phyloP scores from a whole-genome alignment of 1,140 invertebrate species.

The Drosophila nannoptera region DNA sequence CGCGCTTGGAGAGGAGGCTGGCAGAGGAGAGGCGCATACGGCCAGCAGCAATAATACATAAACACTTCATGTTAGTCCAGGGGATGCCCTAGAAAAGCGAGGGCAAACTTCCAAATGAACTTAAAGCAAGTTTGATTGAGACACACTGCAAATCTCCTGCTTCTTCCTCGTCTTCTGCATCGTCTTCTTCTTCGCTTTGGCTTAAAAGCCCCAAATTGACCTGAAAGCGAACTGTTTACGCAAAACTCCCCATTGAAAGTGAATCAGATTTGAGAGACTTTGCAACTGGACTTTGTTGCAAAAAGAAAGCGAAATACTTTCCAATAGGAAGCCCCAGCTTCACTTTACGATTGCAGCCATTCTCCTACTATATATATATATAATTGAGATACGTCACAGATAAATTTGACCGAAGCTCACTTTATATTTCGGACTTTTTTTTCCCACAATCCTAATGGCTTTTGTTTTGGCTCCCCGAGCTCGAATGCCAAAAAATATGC shows the following conservation, averaged over 20 bases:
- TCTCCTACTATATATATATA: background rate
- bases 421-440: background rate
- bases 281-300: too few relatives aligned
- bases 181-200: too few relatives aligned
- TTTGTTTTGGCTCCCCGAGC: background rate
- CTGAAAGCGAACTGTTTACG: background rate
- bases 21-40: background rate
- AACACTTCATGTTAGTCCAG: background rate
- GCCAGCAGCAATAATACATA: conserved; percentile 13
- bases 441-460: background rate
- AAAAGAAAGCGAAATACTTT: too few relatives aligned
- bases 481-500: background rate
- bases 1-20: background rate
- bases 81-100: conserved; percentile 24
- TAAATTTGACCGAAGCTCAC: background rate
- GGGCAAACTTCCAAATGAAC: conserved; percentile 1
- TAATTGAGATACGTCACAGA: background rate
- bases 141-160: background rate
- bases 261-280: background rate
- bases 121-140: conserved; percentile 9
- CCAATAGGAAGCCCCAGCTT: background rate
- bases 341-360: background rate
- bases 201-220: background rate
- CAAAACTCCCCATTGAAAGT: background rate
- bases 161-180: too few relatives aligned